These are phyloP conservation scores for Periophthalmodon schlosseri DNA, from an alignment of 2,113 vertebrate species.

Conservation along the genomic window DNA sequence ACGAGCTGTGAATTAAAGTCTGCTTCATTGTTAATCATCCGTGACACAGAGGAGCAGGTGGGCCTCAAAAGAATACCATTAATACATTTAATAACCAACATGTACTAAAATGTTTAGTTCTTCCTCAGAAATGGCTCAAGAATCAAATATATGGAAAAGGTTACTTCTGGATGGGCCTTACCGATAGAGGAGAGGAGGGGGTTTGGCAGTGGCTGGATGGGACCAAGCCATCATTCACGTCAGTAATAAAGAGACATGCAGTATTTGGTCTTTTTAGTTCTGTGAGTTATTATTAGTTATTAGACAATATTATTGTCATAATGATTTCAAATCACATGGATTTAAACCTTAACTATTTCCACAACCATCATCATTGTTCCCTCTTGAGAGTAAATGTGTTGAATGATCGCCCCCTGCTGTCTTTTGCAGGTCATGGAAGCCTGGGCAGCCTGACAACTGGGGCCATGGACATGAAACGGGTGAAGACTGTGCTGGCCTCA, in stretches of 20 bases:
- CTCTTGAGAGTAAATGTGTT: constrained; percentile 3
- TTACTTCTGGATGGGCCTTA: constrained; percentile 93
- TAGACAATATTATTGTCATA: neutral
- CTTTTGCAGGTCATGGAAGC: constrained; percentile 88
- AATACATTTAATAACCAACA: neutral
- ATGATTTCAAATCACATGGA: neutral
- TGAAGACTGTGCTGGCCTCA: constrained; percentile 89
- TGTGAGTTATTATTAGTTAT: neutral
- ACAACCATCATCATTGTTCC: neutral
- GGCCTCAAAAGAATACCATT: neutral
- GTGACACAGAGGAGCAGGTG: constrained; percentile 89
- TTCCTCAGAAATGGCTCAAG: constrained; percentile 88
- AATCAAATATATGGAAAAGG: constrained; percentile 82
- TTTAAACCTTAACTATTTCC: neutral
- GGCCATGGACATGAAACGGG: constrained; percentile 79
- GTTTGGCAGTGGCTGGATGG: constrained; percentile 93
- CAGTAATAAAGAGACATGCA: constrained; percentile 61
- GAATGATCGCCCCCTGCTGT: constrained; percentile 70
- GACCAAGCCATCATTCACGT: constrained; percentile 84
- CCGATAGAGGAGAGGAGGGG: constrained; percentile 82
- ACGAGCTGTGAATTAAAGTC: constrained; percentile 79
- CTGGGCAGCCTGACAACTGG: constrained; percentile 95
- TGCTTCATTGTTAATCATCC: constrained; percentile 85
- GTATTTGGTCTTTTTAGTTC: neutral
- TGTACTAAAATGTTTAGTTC: constrained; percentile 7